phyloP scores from a whole-genome alignment of 2,113 vertebrate species.

The Atrichornis clamosus region DNA sequence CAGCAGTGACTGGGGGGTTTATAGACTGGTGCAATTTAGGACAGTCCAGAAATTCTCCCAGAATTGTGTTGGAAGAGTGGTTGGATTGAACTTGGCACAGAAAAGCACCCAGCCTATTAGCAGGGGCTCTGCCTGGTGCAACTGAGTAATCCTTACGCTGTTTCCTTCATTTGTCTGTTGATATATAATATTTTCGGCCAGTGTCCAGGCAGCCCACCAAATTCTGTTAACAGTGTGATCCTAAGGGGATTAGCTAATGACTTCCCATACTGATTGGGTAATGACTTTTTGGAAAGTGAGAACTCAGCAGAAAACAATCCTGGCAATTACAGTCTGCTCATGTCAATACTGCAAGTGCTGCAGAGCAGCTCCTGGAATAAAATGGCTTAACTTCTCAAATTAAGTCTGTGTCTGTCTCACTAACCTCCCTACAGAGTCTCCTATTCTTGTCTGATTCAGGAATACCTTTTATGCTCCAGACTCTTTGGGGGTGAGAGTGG shows the following conservation, averaged over 20 bases:
- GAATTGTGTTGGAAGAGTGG: background rate
- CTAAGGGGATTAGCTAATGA: constrained; percentile 55
- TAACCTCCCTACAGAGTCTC: background rate
- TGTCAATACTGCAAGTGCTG: constrained; percentile 27
- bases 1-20: background rate
- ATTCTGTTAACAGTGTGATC: constrained; percentile 19
- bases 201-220: constrained; percentile 20
- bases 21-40: background rate
- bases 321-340: constrained; percentile 52
- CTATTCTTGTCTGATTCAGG: background rate
- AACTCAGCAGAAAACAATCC: constrained; percentile 60
- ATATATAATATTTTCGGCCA: background rate
- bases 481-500: background rate
- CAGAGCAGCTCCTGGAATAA: constrained; percentile 28
- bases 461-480: background rate
- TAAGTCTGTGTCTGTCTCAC: background rate
- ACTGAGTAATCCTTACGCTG: background rate
- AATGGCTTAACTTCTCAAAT: constrained; percentile 25
- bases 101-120: background rate
- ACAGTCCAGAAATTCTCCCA: background rate
- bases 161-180: background rate
- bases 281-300: constrained; percentile 55
- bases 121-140: background rate
- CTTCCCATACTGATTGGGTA: constrained; percentile 56
- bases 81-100: background rate